These are phyloP conservation scores for Metopia argyrocephala DNA, from an alignment of 2,888 invertebrate species.

Conservation along the genomic window DNA sequence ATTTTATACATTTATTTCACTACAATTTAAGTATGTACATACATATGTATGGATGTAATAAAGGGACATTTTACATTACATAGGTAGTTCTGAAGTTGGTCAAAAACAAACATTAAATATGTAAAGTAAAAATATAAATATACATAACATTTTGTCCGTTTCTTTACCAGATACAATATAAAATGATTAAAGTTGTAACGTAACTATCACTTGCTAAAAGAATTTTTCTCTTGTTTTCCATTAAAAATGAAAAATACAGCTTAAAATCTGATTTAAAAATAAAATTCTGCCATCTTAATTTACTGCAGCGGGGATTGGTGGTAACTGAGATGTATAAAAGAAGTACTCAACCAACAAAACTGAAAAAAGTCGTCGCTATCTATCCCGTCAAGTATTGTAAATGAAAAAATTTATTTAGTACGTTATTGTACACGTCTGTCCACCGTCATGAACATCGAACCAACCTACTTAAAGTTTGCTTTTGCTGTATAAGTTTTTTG, in stretches of 20 bases:
- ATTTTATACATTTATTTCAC: too few relatives aligned
- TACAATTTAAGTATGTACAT: too few relatives aligned
- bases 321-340: slow-evolving; percentile 24
- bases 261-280: not conserved
- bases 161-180: not conserved
- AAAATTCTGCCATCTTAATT: slow-evolving; percentile 36
- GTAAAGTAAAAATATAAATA: not conserved
- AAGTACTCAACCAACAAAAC: not conserved
- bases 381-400: not conserved
- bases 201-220: not conserved
- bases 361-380: slow-evolving; percentile 21
- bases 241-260: not conserved
- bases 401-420: not conserved
- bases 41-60: too few relatives aligned
- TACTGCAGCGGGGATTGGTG: slow-evolving; percentile 7
- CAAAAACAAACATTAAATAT: too few relatives aligned
- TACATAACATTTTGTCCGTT: not conserved
- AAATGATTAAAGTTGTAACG: not conserved
- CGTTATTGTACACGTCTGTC: slow-evolving; percentile 21
- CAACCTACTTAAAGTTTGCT: slow-evolving; percentile 26
- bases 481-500: not conserved
- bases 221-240: not conserved
- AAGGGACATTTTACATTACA: too few relatives aligned
- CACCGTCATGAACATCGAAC: not conserved
- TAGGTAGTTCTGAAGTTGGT: too few relatives aligned